phyloP scores from a whole-genome alignment of 2,888 invertebrate genomes.

The Allophyes oxyacanthae region DNA sequence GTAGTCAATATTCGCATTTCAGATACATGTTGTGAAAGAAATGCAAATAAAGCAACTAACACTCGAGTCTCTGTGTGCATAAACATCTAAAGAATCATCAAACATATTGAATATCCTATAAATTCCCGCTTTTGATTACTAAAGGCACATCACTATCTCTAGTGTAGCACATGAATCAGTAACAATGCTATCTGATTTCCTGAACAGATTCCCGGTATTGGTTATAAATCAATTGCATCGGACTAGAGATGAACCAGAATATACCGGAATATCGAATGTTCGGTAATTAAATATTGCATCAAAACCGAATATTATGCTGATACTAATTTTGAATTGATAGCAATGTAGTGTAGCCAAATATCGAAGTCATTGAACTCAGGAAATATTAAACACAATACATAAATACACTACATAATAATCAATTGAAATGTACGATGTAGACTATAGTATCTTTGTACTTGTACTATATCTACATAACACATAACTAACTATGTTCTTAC shows the following conservation, averaged over 20 bases:
- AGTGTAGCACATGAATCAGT: conserved; percentile 4
- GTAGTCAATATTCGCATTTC: too few relatives aligned
- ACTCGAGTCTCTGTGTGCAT: too few relatives aligned
- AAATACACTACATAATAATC: too few relatives aligned
- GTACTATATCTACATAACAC: too few relatives aligned
- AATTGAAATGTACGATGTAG: too few relatives aligned
- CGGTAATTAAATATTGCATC: conserved; percentile 44
- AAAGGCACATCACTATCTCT: not conserved
- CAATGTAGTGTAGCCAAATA: conserved; percentile 40
- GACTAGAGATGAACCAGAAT: conserved; percentile 7
- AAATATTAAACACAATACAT: too few relatives aligned
- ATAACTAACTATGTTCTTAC: too few relatives aligned
- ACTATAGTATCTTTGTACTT: too few relatives aligned
- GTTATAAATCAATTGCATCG: conserved; percentile 26
- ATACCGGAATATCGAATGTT: conserved; percentile 31
- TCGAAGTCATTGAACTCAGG: conserved; percentile 1
- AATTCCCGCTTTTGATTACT: conserved; percentile 1
- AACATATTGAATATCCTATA: conserved; percentile 15
- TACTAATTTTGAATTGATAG: conserved; percentile 41
- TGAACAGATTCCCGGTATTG: conserved; percentile 9
- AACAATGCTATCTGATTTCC: conserved; percentile 32
- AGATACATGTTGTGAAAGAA: too few relatives aligned
- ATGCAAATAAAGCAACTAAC: too few relatives aligned
- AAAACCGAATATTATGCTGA: conserved; percentile 28
- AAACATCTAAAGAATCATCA: too few relatives aligned